Conservation (phyloP, 2,888 invertebrate genomes). For the Exephanes ischioxanthus region DNA sequence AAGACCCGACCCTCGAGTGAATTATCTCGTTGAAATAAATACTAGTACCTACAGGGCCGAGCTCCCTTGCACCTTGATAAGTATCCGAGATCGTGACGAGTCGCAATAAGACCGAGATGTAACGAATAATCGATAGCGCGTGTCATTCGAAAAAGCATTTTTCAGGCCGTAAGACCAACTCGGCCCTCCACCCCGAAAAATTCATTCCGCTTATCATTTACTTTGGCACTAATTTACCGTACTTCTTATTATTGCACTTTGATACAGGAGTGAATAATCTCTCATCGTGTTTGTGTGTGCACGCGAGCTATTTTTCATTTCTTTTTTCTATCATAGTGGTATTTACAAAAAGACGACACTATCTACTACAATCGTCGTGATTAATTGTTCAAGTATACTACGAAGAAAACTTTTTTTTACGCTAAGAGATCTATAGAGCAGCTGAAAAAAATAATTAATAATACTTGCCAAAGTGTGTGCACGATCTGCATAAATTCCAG, state of each 20-base stretch:
- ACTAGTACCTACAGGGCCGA: conserved; percentile 64
- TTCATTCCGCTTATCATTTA: conserved; percentile 67
- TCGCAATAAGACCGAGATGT: conserved; percentile 61
- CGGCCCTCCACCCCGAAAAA: conserved; percentile 9
- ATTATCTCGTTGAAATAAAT: conserved; percentile 65
- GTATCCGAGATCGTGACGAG: conserved; percentile 69
- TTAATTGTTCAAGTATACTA: conserved; percentile 53
- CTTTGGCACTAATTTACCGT: conserved; percentile 83
- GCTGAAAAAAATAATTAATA: conserved; percentile 33
- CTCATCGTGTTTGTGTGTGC: conserved; percentile 49
- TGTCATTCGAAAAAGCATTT: conserved; percentile 36
- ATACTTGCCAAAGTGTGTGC: conserved; percentile 37
- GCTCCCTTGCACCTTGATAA: conserved; percentile 48
- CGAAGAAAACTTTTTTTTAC: conserved; percentile 47
- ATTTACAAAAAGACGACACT: conserved; percentile 60
- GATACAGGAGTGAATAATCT: conserved; percentile 78
- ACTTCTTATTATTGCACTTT: conserved; percentile 82
- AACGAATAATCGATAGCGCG: conserved; percentile 58
- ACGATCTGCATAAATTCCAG: conserved; percentile 20
- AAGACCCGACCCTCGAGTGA: conserved; percentile 52
- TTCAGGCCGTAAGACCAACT: conserved; percentile 32
- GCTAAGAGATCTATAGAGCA: conserved; percentile 31
- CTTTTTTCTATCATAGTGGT: conserved; percentile 42
- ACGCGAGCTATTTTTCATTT: conserved; percentile 28
- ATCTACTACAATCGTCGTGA: conserved; percentile 50